Base-by-base conservation (phyloP, 2,888 invertebrate species). In the Matsumyia berberina region DNA sequence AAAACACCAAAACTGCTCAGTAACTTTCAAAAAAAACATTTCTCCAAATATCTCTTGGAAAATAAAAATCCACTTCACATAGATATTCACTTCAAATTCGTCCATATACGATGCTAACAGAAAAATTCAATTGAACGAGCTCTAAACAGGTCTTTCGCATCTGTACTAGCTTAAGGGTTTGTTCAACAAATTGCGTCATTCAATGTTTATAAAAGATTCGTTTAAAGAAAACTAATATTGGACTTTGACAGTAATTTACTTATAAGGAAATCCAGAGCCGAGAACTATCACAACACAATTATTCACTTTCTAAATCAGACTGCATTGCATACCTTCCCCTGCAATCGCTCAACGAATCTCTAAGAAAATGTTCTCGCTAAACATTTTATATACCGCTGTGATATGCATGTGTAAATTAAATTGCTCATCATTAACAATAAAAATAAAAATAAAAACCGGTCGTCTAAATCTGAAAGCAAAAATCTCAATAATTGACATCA, bases 401-500 rank as follows among this genome's bases (percentile, higher is more conserved):
- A 66, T 73, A 42, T 66, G 58, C 57, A 58, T 66, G 51, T 64
- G 57, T 35, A 57, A 66, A 79, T 66, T 51, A 17, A 9, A 8
- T 46, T 58, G 4, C 1, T 24, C 24, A 4, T 39, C 55, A 11
- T 15, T 15, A 39, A 53, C 24, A n/a, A 29, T 24, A 17, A 19
- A 46, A 9, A 19, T 11, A 62, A 53, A 0, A 67, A 39, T 29
- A 33, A 53, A 58, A 74, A 80, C 73, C 66, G 73, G 73, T 73
- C 57, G 29, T 9, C 37, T 69, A 42, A 69, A 60, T 35, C 44
- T 12, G 11, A 46, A 78, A 55, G n/a, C 62, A 70, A 82, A 42
- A 24, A 62, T 55, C 17, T 31, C 67, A 78, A n/a, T n/a, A n/a
- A 72, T 73, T 83, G 82, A 83, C 72, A 78, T 83, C 82, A 83